A percentile compares a stretch with the other conserved stretches of the same genome.
Conservation (phyloP, 1,140 invertebrate species). For the Heliothis subflexa region DNA sequence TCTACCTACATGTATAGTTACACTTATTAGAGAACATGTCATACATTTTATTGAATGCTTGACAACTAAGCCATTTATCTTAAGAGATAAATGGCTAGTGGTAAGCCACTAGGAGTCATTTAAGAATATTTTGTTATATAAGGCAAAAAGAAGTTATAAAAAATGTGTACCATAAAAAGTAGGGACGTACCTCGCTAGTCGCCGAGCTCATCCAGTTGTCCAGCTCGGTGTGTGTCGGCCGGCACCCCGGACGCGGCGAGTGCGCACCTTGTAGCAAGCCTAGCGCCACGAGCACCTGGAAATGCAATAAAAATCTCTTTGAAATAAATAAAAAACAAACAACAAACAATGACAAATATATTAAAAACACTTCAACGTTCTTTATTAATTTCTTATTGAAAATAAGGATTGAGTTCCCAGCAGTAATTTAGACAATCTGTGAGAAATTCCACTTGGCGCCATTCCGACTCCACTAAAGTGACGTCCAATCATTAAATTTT, state of each 20-base stretch:
- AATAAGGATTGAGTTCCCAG: conserved; percentile 67
- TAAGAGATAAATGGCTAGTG: too few relatives aligned
- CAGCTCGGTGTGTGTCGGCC: too few relatives aligned
- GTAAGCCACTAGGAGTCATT: too few relatives aligned
- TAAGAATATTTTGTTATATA: too few relatives aligned
- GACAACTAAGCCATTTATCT: too few relatives aligned
- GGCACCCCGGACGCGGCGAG: too few relatives aligned
- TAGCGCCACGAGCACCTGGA: conserved; percentile 45
- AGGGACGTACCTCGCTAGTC: neutral
- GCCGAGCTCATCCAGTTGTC: neutral
- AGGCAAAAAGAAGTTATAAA: neutral
- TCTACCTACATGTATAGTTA: too few relatives aligned
- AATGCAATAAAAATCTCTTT: conserved; percentile 47
- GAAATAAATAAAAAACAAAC: conserved; percentile 38
- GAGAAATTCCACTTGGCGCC: conserved; percentile 59
- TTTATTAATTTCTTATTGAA: conserved; percentile 63
- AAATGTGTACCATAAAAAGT: neutral
- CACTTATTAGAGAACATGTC: too few relatives aligned
- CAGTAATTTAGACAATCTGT: conserved; percentile 63
- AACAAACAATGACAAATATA: conserved; percentile 47
- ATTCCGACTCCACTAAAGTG: conserved; percentile 51
- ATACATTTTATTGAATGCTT: too few relatives aligned
- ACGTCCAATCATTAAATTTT: conserved; percentile 39
- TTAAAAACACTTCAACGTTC: conserved; percentile 48
- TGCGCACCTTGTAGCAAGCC: neutral